Conservation (phyloP, 2,888 invertebrate genomes). For the Zootermopsis nevadensis region DNA sequence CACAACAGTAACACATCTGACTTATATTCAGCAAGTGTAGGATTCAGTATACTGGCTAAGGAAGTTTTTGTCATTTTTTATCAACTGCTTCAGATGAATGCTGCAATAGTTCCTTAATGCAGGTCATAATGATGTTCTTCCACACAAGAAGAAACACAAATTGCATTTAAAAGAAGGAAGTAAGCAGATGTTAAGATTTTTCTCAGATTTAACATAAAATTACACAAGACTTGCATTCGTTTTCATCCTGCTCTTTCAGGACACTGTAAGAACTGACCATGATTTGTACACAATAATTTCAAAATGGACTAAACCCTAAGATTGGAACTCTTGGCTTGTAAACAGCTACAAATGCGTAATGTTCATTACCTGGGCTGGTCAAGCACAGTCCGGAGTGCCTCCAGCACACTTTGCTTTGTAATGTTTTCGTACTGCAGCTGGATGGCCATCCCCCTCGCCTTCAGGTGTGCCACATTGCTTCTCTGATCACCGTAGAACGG, state of each 20-base stretch:
- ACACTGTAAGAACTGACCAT: background rate
- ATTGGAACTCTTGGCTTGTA: too few species aligned
- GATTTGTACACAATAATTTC: background rate
- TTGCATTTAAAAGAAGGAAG: too few species aligned
- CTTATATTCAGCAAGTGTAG: too few species aligned
- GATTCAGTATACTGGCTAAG: too few species aligned
- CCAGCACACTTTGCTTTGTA: slow-evolving; percentile 65
- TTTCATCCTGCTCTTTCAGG: too few species aligned
- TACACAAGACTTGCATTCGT: background rate
- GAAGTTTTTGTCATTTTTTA: too few species aligned
- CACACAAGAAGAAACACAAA: too few species aligned
- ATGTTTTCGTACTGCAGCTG: slow-evolving; percentile 66
- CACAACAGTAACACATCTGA: too few species aligned
- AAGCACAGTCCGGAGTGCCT: slow-evolving; percentile 60
- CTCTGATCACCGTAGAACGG: slow-evolving; percentile 79
- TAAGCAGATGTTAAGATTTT: background rate
- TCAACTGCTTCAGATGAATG: too few species aligned
- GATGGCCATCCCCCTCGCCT: slow-evolving; percentile 68
- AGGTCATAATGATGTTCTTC: too few species aligned
- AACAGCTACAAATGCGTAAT: background rate
- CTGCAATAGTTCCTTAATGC: too few species aligned
- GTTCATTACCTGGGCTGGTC: slow-evolving; percentile 54
- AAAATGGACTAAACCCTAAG: background rate
- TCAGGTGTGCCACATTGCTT: slow-evolving; percentile 68
- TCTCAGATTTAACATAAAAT: background rate